A percentile compares a stretch with the other conserved stretches of the same genome.
phyloP scores from a whole-genome alignment of 2,888 invertebrate genomes.

The Lycocerus yunnanus region DNA sequence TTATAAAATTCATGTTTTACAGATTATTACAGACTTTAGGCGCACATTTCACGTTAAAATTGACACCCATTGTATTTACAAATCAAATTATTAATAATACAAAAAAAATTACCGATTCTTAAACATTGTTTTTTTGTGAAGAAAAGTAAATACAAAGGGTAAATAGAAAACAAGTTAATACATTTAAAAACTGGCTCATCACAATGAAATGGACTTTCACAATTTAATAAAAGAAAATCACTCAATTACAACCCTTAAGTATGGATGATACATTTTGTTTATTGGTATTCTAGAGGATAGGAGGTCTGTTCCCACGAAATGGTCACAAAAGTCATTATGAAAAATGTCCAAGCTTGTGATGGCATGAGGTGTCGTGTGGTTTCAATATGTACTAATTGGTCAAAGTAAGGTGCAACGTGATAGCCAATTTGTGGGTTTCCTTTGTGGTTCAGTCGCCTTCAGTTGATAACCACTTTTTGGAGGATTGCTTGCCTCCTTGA shows the following conservation, averaged over 20 bases:
- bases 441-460: constrained; percentile 76
- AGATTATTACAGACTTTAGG: constrained; percentile 3
- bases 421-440: constrained; percentile 84
- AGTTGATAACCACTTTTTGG: constrained; percentile 82
- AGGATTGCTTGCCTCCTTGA: constrained; percentile 89
- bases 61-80: constrained; percentile 7
- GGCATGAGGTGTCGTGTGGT: constrained; percentile 13
- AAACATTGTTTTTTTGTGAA: not conserved
- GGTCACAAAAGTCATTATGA: constrained; percentile 5
- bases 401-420: constrained; percentile 88
- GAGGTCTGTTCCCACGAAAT: constrained; percentile 1
- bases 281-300: not conserved
- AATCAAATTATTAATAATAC: not conserved
- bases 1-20: constrained; percentile 1
- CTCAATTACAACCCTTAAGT: constrained; percentile 1
- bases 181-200: constrained; percentile 22
- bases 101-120: constrained; percentile 1
- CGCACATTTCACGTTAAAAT: constrained; percentile 12
- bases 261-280: not conserved
- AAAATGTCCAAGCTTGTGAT: constrained; percentile 25
- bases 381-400: constrained; percentile 58
- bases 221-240: constrained; percentile 1
- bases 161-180: constrained; percentile 7
- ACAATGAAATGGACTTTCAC: constrained; percentile 1
- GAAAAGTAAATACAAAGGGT: constrained; percentile 6